Evolutionary conservation across 1,140 invertebrate species (phyloP).

Genomic region (Ephestia elutella): DNA sequence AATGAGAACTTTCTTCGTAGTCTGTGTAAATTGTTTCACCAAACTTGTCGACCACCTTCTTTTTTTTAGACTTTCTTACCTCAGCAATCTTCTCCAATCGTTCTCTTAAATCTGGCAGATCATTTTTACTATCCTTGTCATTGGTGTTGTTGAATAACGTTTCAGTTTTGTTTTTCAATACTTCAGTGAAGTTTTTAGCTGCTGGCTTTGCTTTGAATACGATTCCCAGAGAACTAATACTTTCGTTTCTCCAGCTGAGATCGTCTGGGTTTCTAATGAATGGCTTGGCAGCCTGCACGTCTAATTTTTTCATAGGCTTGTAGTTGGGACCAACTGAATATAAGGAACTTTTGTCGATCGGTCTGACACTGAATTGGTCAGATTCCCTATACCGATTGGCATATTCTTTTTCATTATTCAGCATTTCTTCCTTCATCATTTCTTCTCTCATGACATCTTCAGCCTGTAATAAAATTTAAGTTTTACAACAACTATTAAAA

Average conservation of each 20-base stretch:
- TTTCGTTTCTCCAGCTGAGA: slow-evolving; percentile 68
- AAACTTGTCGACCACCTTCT: slow-evolving; percentile 42
- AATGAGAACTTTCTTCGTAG: slow-evolving; percentile 49
- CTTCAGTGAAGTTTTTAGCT: slow-evolving; percentile 62
- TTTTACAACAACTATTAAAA: neutral
- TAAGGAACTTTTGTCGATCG: slow-evolving; percentile 34
- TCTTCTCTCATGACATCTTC: slow-evolving; percentile 55
- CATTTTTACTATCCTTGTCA: slow-evolving; percentile 45
- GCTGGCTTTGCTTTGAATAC: slow-evolving; percentile 68
- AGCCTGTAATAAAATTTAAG: slow-evolving; percentile 28
- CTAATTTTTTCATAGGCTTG: slow-evolving; percentile 59
- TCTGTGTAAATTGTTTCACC: slow-evolving; percentile 53
- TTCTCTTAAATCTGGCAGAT: slow-evolving; percentile 49
- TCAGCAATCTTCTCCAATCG: slow-evolving; percentile 61
- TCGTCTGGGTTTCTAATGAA: slow-evolving; percentile 60
- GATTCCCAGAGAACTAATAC: slow-evolving; percentile 60
- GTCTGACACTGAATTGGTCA: slow-evolving; percentile 33
- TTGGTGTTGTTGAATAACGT: slow-evolving; percentile 42
- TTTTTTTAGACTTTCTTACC: slow-evolving; percentile 57
- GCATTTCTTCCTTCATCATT: slow-evolving; percentile 40
- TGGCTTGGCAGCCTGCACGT: slow-evolving; percentile 50
- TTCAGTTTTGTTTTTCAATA: slow-evolving; percentile 65
- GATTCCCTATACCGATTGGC: slow-evolving; percentile 13
- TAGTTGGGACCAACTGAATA: slow-evolving; percentile 58
- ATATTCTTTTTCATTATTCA: slow-evolving; percentile 43